These are phyloP conservation scores for Propithecus coquereli DNA, from an alignment of 2,113 vertebrate genomes.

Conservation along the genomic window DNA sequence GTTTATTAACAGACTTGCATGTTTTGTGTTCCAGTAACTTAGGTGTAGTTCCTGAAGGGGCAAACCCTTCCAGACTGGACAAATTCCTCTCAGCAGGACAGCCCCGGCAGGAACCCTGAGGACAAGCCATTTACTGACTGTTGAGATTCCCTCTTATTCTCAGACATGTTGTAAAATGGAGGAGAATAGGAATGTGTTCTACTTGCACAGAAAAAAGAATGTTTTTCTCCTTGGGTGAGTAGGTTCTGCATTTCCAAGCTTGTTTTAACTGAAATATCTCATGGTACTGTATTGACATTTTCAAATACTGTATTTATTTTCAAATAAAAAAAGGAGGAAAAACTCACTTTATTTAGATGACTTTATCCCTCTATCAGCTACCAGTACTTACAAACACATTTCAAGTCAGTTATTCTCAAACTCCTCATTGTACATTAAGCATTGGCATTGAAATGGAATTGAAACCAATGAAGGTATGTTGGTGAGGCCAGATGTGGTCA, in stretches of 20 bases:
- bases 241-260: neutral
- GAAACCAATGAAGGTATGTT: neutral
- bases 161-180: neutral
- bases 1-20: neutral
- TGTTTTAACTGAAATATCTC: neutral
- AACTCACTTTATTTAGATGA: neutral
- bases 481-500: neutral
- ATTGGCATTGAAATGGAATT: too few species aligned
- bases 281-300: neutral
- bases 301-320: constrained; percentile 15
- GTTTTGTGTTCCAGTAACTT: neutral
- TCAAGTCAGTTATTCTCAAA: neutral
- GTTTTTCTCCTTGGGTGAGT: neutral
- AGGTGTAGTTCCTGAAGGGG: neutral
- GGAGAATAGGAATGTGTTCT: neutral
- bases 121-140: neutral
- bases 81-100: too few species aligned
- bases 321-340: neutral
- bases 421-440: neutral
- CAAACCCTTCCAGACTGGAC: neutral
- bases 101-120: neutral
- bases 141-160: neutral
- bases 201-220: neutral
- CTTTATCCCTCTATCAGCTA: neutral
- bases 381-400: neutral